Evolutionary conservation across 1,140 invertebrate genomes (phyloP), one percentile per base, ranked within the genome.

Genomic region (Octopus sinensis): DNA sequence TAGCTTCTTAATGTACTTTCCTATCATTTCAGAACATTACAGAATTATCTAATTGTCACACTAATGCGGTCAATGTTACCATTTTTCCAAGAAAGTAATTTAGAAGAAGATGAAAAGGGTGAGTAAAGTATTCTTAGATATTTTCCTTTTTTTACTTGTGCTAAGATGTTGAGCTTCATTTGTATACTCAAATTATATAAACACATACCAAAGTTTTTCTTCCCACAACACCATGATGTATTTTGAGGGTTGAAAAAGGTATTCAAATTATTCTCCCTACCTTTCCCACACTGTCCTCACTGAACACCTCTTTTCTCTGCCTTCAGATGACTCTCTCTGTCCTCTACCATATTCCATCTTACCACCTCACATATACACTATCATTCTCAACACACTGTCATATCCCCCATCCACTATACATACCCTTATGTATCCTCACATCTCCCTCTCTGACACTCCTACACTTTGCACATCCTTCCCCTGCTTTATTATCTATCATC

Each of bases 21-120:
- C 0, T 43, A 43, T 43, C 30, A 43, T 83, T 81, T 53, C 84
- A 86, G 85, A 54, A 82, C 81, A 9, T 78, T 86, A n/a, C 56
- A 83, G 73, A 84, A 86, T 78, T 84, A 86, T 78, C 78, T 86
- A 76, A 83, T 84, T 6, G 13, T 84, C 6, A 83, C 81, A 6
- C 68, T 86, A 51, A 78, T 84, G 6, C 82, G 83, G 30, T 86
- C 85, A 13, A 81, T 86, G 79, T 82, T 82, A 43, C 83, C 81
- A 52, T 86, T 82, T 76, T 86, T 84, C 78, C 82, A 84, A 78
- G 80, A 76, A 12, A 80, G 76, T 43, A 76, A 83, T 5, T 86
- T 86, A 79, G 80, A 83, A 56, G 77, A 83, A 7, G 75, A 80
- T n/a, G 81, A 85, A 62, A 73, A 79, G 79, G 85, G 85, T 85